Base-by-base conservation (phyloP, 2,113 vertebrate species). In the Plectropomus leopardus region DNA sequence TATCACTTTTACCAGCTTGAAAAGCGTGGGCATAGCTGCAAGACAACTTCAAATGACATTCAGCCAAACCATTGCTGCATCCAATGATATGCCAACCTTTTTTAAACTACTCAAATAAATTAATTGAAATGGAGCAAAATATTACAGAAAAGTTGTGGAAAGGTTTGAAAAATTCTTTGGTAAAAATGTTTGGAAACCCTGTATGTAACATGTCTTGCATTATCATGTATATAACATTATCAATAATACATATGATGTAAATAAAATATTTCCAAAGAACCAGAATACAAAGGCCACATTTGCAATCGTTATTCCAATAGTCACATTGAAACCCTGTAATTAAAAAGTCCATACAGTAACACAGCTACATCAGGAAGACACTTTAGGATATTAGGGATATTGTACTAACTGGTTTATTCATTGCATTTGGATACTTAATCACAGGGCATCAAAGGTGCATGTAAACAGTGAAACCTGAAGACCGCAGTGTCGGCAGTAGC, bases 391-490 rank as follows among this genome's bases (percentile, higher is more conserved):
- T 72, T 58, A 32, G 26, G 48, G 65, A 58, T 63, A 47, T 69
- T 68, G 48, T 19, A 9, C 66, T 55, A 34, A 73, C 58, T 85
- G 59, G 80, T 80, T 86, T 78, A 91, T 88, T 90, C 70, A 87
- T 86, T 79, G 82, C 59, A 85, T 82, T 42, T 24, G 60, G 78
- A 90, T 23, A 79, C 83, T 76, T 84, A 78, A 83, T 76, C 59
- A 84, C 63, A 60, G 57, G 57, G 44, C 78, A 86, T 86, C 54
- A 84, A 79, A 90, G 79, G 83, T 72, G 51, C 72, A 69, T 84
- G 67, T 72, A 82, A 86, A 85, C 70, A 54, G 78, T 85, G 91
- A 91, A 89, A 92, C 81, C 76, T 82, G 83, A 92, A 69, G 63
- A 83, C 82, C 17, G 77, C 21, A 34, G n/a, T 74, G 34, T 60